Evolutionary conservation across 2,888 invertebrate genomes (phyloP).

Genomic region (Eupeodes latifasciatus): DNA sequence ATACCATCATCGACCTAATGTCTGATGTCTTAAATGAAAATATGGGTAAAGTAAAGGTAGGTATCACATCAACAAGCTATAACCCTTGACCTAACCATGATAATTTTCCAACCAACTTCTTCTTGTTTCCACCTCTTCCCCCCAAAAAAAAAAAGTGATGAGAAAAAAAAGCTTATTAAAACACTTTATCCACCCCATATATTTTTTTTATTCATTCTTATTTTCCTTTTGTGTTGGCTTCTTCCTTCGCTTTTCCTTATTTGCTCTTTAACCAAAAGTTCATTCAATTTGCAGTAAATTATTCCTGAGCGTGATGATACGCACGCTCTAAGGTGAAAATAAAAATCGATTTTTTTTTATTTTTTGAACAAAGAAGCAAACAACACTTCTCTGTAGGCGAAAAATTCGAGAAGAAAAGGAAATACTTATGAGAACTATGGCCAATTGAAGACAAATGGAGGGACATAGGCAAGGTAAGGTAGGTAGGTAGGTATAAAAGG

Average conservation of each 20-base stretch:
- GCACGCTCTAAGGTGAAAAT: slow-evolving; percentile 54
- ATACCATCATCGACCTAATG: background rate
- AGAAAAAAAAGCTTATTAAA: slow-evolving; percentile 24
- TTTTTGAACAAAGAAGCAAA: background rate
- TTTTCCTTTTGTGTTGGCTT: background rate
- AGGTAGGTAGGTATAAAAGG: no score
- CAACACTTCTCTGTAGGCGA: background rate
- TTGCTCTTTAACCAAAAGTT: slow-evolving; percentile 62
- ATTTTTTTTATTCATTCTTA: background rate
- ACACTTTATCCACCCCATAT: slow-evolving; percentile 27
- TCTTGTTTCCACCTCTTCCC: background rate
- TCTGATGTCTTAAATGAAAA: background rate
- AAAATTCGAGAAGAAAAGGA: slow-evolving; percentile 19
- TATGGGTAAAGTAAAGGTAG: no score
- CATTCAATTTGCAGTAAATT: slow-evolving; percentile 75
- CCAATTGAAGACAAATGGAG: slow-evolving; percentile 36
- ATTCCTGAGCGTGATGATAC: slow-evolving; percentile 63
- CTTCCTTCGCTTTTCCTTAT: slow-evolving; percentile 34
- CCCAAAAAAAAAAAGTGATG: background rate
- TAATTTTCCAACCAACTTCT: slow-evolving; percentile 15
- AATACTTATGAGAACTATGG: slow-evolving; percentile 10
- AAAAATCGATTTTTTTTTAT: slow-evolving; percentile 55
- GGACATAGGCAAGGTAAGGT: background rate
- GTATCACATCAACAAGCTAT: slow-evolving; percentile 52
- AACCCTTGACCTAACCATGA: slow-evolving; percentile 48